A percentile compares a stretch with the other conserved stretches of the same genome.
Conservation (phyloP, 2,113 vertebrate genomes). For the Regulus satrapa region DNA sequence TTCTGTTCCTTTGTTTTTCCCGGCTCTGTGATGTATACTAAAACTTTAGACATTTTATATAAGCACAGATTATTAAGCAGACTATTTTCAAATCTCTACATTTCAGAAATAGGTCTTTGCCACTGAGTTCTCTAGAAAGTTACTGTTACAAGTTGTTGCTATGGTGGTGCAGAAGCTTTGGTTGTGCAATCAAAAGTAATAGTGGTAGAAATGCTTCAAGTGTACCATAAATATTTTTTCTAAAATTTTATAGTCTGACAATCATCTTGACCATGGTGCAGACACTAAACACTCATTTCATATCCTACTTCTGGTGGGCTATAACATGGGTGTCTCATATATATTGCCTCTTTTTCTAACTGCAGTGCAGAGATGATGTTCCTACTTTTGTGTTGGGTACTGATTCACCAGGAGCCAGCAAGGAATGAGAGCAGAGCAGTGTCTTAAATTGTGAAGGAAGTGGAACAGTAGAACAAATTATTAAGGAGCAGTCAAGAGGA, state of each 20-base stretch:
- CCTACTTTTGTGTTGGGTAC: background rate
- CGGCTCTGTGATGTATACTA: background rate
- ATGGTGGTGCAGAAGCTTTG: background rate
- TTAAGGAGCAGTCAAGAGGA: slow-evolving; percentile 12
- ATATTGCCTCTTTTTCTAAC: background rate
- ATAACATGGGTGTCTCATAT: background rate
- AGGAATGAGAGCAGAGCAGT: background rate
- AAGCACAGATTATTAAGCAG: background rate
- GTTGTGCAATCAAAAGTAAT: background rate
- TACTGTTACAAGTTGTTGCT: background rate
- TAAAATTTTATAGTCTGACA: background rate
- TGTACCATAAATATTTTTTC: background rate
- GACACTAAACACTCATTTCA: background rate
- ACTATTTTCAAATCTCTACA: background rate
- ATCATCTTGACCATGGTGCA: background rate
- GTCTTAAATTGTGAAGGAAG: background rate
- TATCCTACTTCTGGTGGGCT: background rate
- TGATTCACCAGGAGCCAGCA: background rate
- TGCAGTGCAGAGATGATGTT: background rate
- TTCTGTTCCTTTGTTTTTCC: background rate
- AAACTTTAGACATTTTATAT: background rate
- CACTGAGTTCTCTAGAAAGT: background rate
- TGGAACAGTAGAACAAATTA: background rate
- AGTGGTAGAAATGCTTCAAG: background rate
- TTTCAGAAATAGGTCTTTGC: background rate